Evolutionary conservation across 2,113 vertebrate species (phyloP).

Genomic region (Tachycineta bicolor): DNA sequence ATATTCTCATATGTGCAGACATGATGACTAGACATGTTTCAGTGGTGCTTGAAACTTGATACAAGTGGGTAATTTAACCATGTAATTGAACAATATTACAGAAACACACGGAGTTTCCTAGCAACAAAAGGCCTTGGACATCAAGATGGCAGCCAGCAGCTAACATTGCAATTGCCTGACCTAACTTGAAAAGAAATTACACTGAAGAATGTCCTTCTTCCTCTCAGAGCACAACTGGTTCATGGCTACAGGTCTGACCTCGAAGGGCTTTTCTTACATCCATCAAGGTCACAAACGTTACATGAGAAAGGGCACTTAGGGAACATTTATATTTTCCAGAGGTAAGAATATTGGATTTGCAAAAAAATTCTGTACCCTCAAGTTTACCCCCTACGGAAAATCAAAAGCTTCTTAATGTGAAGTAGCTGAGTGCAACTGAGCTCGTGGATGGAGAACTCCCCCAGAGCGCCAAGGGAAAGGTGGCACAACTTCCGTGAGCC

Average conservation of each 20-base stretch:
- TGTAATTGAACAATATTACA: constrained; percentile 57
- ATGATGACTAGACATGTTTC: constrained; percentile 68
- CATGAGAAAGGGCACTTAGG: background rate
- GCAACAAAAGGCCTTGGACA: constrained; percentile 59
- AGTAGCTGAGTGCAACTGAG: background rate
- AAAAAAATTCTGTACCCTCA: background rate
- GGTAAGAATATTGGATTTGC: background rate
- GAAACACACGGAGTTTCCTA: constrained; percentile 58
- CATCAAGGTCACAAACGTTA: background rate
- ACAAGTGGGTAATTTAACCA: constrained; percentile 43
- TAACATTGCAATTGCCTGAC: constrained; percentile 6
- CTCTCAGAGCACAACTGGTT: background rate
- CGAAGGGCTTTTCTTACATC: background rate
- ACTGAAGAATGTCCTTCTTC: background rate
- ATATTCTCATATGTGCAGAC: constrained; percentile 71
- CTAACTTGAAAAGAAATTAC: constrained; percentile 29
- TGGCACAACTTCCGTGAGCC: background rate
- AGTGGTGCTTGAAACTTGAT: constrained; percentile 56
- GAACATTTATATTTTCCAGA: background rate
- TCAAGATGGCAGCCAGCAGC: constrained; percentile 52
- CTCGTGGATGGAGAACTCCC: background rate
- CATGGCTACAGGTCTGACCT: background rate
- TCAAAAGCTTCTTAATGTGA: background rate
- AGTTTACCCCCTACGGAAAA: background rate
- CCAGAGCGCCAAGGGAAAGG: background rate